A percentile compares a stretch with the other conserved stretches of the same genome.
Conservation (phyloP, 2,888 invertebrate genomes). For the Trissoscelio sp. region DNA sequence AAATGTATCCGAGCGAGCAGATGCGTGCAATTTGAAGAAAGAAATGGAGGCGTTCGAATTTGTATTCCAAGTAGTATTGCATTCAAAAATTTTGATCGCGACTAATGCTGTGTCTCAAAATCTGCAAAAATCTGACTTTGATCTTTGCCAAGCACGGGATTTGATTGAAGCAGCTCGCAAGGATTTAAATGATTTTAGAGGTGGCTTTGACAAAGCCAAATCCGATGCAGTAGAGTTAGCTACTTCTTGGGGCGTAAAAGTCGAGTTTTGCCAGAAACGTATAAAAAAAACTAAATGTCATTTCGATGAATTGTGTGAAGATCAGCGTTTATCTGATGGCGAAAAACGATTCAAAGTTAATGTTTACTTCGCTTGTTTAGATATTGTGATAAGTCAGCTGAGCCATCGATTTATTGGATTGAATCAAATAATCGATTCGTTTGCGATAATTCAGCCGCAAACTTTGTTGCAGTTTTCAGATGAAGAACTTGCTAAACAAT, state of each 20-base stretch:
- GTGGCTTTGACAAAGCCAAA: conserved; percentile 37
- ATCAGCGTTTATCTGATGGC: conserved; percentile 34
- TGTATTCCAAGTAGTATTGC: conserved; percentile 49
- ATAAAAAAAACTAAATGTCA: conserved; percentile 34
- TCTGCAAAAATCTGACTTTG: conserved; percentile 39
- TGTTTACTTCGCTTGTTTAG: conserved; percentile 34
- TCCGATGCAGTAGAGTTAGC: conserved; percentile 33
- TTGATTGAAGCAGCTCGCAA: conserved; percentile 41
- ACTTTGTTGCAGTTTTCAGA: conserved; percentile 22
- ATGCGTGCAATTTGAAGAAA: conserved; percentile 62
- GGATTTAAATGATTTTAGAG: conserved; percentile 36
- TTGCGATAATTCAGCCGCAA: conserved; percentile 38
- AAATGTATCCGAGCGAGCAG: conserved; percentile 62
- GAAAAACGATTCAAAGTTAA: conserved; percentile 36
- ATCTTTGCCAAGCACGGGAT: conserved; percentile 46
- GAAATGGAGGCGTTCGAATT: conserved; percentile 47
- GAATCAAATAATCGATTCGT: conserved; percentile 28
- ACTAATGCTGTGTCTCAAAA: conserved; percentile 41
- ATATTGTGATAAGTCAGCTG: conserved; percentile 39
- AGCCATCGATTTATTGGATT: conserved; percentile 28
- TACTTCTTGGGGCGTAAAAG: conserved; percentile 35
- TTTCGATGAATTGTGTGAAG: conserved; percentile 56
- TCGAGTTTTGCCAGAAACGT: conserved; percentile 39
- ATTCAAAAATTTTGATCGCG: conserved; percentile 38
- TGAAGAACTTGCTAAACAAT: conserved; percentile 13